phyloP scores from a whole-genome alignment of 2,888 invertebrate species.

The Athalia cordata region DNA sequence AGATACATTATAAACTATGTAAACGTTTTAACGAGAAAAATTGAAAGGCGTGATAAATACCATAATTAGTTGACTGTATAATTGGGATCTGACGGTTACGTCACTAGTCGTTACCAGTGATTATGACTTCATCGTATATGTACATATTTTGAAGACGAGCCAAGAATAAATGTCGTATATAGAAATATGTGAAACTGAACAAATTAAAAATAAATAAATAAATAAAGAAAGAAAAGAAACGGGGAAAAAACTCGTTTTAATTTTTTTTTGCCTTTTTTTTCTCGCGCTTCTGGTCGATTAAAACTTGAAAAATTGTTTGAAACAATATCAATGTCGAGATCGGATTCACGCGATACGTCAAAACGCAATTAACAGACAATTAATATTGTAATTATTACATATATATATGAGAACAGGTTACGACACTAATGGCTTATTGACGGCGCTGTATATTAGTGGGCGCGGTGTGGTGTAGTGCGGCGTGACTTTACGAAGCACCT shows the following conservation, averaged over 20 bases:
- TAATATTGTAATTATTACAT: constrained; percentile 34
- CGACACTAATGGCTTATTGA: constrained; percentile 42
- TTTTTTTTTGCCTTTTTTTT: too few relatives aligned
- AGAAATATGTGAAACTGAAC: not conserved
- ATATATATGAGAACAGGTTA: constrained; percentile 39
- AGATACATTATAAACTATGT: not conserved
- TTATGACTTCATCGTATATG: not conserved
- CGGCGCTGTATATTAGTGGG: constrained; percentile 5
- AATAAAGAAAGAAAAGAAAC: not conserved
- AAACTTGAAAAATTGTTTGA: not conserved
- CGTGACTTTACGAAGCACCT: not conserved
- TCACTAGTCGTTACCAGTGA: not conserved
- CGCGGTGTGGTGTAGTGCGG: constrained; percentile 15
- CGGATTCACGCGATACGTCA: constrained; percentile 35
- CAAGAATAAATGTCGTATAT: too few relatives aligned
- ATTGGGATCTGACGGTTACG: constrained; percentile 18
- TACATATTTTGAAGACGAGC: not conserved
- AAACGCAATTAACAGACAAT: constrained; percentile 40
- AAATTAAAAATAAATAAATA: not conserved
- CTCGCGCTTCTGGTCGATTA: too few relatives aligned
- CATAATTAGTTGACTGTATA: constrained; percentile 22
- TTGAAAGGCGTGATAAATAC: constrained; percentile 26
- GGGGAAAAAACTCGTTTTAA: too few relatives aligned
- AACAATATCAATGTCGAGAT: constrained; percentile 37
- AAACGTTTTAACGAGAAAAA: not conserved